Conservation (phyloP, 1,140 invertebrate genomes). For the Platyura marginata region DNA sequence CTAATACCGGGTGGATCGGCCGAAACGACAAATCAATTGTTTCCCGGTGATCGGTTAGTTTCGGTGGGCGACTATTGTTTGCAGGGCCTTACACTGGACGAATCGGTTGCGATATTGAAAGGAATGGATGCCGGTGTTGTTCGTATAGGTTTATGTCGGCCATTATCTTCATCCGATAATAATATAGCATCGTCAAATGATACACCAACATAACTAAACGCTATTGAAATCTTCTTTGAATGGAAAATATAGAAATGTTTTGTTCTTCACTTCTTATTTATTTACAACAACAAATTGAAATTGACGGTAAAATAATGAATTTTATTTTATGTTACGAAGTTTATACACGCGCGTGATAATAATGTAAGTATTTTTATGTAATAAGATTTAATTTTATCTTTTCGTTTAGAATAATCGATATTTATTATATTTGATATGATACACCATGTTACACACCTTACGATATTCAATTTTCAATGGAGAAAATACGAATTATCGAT, state of each 20-base stretch:
- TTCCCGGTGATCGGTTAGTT: conserved; percentile 79
- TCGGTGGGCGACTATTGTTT: conserved; percentile 74
- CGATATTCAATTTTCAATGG: too few species aligned
- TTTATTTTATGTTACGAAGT: too few species aligned
- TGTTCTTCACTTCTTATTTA: too few species aligned
- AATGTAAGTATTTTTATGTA: too few species aligned
- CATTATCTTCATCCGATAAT: conserved; percentile 37
- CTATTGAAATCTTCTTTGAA: conserved; percentile 4
- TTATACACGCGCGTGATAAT: too few species aligned
- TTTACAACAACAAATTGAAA: too few species aligned
- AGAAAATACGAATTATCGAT: too few species aligned
- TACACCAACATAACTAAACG: conserved; percentile 4
- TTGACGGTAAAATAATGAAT: too few species aligned
- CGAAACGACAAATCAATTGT: conserved; percentile 69
- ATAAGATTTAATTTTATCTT: too few species aligned
- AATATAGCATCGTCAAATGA: conserved; percentile 24
- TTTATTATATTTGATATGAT: too few species aligned
- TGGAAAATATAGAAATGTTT: conserved; percentile 1
- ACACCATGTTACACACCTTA: too few species aligned
- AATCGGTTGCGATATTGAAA: conserved; percentile 78
- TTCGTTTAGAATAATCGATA: too few species aligned
- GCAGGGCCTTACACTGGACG: conserved; percentile 73
- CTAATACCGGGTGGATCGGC: conserved; percentile 83
- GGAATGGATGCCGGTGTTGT: conserved; percentile 68
- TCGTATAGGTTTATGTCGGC: conserved; percentile 67